Percentiles rank a stretch among this genome's conserved stretches.
phyloP scores from a whole-genome alignment of 2,888 invertebrate species.

The Anodontia alba region DNA sequence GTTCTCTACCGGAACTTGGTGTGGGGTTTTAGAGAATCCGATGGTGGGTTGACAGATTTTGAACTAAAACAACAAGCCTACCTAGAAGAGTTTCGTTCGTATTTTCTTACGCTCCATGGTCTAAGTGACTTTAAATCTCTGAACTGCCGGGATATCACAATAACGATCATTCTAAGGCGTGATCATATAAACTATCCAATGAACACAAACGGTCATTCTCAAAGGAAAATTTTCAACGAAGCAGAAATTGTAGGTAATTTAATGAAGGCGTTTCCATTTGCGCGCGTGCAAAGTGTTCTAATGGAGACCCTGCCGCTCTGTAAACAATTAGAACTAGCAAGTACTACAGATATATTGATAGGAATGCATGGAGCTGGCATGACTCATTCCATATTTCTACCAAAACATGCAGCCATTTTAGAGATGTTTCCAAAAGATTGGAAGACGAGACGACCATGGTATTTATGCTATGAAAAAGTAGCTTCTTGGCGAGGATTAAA shows the following conservation, averaged over 20 bases:
- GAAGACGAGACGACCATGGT: slow-evolving; percentile 59
- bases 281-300: slow-evolving; percentile 68
- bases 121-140: slow-evolving; percentile 33
- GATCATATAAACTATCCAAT: slow-evolving; percentile 79
- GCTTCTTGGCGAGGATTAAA: slow-evolving; percentile 72
- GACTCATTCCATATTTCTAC: slow-evolving; percentile 76
- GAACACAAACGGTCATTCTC: slow-evolving; percentile 73
- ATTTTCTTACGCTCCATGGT: slow-evolving; percentile 66
- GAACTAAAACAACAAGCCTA: slow-evolving; percentile 57
- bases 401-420: slow-evolving; percentile 71
- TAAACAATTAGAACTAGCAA: slow-evolving; percentile 71
- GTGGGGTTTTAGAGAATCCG: slow-evolving; percentile 71
- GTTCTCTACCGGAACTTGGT: slow-evolving; percentile 59
- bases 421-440: slow-evolving; percentile 74
- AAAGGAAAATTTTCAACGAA: slow-evolving; percentile 78
- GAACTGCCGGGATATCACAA: slow-evolving; percentile 63
- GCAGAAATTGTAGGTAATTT: slow-evolving; percentile 64
- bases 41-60: slow-evolving; percentile 68
- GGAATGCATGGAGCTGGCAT: slow-evolving; percentile 83
- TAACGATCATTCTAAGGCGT: slow-evolving; percentile 74
- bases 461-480: slow-evolving; percentile 73
- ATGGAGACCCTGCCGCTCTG: slow-evolving; percentile 73
- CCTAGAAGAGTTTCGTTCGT: slow-evolving; percentile 72
- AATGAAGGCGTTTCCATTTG: slow-evolving; percentile 40
- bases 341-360: slow-evolving; percentile 74